A percentile compares a stretch with the other conserved stretches of the same genome.
These are phyloP conservation scores for Noctuana brunneofusca DNA, from an alignment of 2,888 invertebrate species.

Conservation along the genomic window DNA sequence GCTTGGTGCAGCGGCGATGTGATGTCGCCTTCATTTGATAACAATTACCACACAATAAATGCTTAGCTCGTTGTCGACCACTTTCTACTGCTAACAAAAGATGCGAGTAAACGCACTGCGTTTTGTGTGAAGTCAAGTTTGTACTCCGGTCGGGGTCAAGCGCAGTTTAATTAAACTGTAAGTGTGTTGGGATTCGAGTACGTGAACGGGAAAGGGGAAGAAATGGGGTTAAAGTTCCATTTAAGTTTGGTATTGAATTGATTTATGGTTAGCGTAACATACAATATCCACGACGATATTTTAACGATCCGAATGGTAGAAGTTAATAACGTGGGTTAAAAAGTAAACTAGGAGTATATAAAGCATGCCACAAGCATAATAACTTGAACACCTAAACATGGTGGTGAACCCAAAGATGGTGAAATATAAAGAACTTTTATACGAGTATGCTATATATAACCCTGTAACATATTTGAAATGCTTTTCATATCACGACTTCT, in stretches of 20 bases:
- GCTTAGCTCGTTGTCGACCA: constrained; percentile 22
- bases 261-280: not conserved
- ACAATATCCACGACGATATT: not conserved
- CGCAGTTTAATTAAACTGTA: not conserved
- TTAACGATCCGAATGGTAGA: not conserved
- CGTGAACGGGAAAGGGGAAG: not conserved
- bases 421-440: no score
- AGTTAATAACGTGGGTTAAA: no score
- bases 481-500: no score
- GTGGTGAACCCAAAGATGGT: no score
- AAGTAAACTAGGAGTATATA: no score
- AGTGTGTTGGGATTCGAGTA: not conserved
- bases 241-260: not conserved
- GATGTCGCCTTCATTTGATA: constrained; percentile 5
- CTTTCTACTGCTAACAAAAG: constrained; percentile 31
- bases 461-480: no score
- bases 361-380: no score
- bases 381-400: no score
- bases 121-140: constrained; percentile 19
- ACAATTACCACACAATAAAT: constrained; percentile 29
- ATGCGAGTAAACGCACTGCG: constrained; percentile 8
- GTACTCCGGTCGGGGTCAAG: constrained; percentile 8
- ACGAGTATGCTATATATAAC: no score
- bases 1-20: not conserved
- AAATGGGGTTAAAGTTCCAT: not conserved